Evolutionary conservation across 2,113 vertebrate genomes (phyloP).

Genomic region (Mormoops blainvillei): DNA sequence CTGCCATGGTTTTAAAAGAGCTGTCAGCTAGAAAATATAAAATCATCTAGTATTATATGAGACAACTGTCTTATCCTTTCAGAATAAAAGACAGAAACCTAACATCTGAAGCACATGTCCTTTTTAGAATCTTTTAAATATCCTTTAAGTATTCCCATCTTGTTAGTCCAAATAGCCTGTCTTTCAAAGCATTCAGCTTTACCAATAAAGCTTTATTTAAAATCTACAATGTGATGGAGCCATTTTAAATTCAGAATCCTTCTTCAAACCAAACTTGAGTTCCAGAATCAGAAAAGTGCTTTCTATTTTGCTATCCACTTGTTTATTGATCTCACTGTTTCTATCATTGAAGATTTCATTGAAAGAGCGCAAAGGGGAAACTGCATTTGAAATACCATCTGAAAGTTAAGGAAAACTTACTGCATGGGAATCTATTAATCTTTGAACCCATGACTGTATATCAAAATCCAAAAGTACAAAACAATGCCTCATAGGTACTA

Average conservation of each 20-base stretch:
- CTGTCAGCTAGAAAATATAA: not conserved
- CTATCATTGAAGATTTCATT: not conserved
- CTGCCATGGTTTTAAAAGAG: not conserved
- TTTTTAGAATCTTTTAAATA: constrained; percentile 14
- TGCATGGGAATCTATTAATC: not conserved
- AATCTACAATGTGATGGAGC: not conserved
- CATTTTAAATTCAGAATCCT: constrained; percentile 21
- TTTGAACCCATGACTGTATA: not conserved
- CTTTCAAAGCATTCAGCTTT: not conserved
- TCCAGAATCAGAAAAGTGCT: not conserved
- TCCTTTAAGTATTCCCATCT: constrained; percentile 13
- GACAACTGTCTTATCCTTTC: not conserved
- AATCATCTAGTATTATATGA: not conserved
- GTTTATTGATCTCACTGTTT: not conserved
- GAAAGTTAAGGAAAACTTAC: not conserved
- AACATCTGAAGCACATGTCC: not conserved
- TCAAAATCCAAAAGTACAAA: not conserved
- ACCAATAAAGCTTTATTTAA: not conserved
- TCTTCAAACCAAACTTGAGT: constrained; percentile 8
- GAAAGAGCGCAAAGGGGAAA: not conserved
- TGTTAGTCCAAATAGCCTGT: not conserved
- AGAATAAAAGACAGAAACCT: constrained; percentile 23
- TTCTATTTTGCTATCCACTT: not conserved
- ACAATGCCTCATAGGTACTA: not conserved
- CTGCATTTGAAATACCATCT: not conserved